A percentile compares a stretch with the other conserved stretches of the same genome.
Evolutionary conservation across 2,113 vertebrate species (phyloP).

Genomic region (Syngnathus scovelli): DNA sequence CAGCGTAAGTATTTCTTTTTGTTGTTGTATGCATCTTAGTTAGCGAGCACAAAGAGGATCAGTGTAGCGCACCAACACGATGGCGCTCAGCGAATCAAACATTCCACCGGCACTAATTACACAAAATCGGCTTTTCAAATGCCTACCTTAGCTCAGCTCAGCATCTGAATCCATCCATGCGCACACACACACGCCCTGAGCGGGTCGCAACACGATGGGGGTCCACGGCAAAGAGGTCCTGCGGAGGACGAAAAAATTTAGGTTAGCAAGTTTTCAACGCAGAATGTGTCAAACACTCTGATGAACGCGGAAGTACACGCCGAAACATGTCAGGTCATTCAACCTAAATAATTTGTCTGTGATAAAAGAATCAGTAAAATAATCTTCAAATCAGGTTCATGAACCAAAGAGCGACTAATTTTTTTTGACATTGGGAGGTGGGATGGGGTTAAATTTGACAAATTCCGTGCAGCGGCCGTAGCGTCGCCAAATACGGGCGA

Average conservation of each 20-base stretch:
- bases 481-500: not conserved
- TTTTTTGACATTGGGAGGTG: not conserved
- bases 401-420: not conserved
- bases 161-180: not conserved
- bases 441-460: not conserved
- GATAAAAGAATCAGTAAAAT: no score
- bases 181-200: not conserved
- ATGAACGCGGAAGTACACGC: no score
- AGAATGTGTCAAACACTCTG: not conserved
- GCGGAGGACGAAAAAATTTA: not conserved
- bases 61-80: not conserved
- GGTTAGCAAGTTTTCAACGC: not conserved
- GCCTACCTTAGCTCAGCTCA: slow-evolving; percentile 44
- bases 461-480: not conserved
- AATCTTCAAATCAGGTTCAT: not conserved
- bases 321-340: no score
- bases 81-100: slow-evolving; percentile 5
- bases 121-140: slow-evolving; percentile 2
- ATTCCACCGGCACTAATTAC: slow-evolving; percentile 10
- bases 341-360: no score
- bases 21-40: not conserved
- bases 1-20: not conserved
- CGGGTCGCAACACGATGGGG: not conserved
- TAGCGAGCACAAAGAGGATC: slow-evolving; percentile 2
- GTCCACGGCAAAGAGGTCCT: not conserved